Base-by-base conservation (phyloP, 1,140 invertebrate species). In the Scaptomyza hsui region DNA sequence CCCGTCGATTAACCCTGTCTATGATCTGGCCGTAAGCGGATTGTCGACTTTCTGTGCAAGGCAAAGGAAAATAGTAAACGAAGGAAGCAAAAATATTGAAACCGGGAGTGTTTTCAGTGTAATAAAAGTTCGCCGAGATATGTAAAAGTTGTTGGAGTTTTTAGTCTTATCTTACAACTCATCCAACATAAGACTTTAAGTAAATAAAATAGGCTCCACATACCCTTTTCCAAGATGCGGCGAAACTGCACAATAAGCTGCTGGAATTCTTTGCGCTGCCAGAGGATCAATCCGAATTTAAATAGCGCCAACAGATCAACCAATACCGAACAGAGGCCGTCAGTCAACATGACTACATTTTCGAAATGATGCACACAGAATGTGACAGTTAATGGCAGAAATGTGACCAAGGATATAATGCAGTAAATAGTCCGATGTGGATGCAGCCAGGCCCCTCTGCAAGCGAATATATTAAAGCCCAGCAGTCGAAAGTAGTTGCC, bases 251-350 rank as follows among this genome's bases (percentile, higher is more conserved):
- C 1, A 16, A 74, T 65, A 0, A 82, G 42, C 0, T 5, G 6
- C 13, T 37, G 19, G 4, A 75, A 45, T 10, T 78, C 42, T 19
- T 52, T 16, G 10, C 59, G 51, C 1, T 41, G n/a, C 16, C 42
- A 48, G 0, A 75, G 19, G 1, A 78, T 52, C n/a, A 72, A 3
- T 0, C 16, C 56, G 1, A 57, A 39, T 21, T 82, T 83, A 18
- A 16, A 75, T 1, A 78, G 48, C 0, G 65, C 71, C 48, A 78
- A 24, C 5, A 71, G 7, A 55, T 71, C 79, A 5, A 83, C 39
- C 1, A 83, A 13, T 9, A 49, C 13, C 13, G 70, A 78, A 29
- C 79, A 82, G 2, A 78, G 41, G 0, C 52, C 26, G 15, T 82
- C 69, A 1, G 74, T 77, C 5, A 77, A 21, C 3, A 13, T 37